A percentile compares a stretch with the other conserved stretches of the same genome.
phyloP scores from a whole-genome alignment of 2,888 invertebrate genomes.

The Rhogogaster chlorosoma region DNA sequence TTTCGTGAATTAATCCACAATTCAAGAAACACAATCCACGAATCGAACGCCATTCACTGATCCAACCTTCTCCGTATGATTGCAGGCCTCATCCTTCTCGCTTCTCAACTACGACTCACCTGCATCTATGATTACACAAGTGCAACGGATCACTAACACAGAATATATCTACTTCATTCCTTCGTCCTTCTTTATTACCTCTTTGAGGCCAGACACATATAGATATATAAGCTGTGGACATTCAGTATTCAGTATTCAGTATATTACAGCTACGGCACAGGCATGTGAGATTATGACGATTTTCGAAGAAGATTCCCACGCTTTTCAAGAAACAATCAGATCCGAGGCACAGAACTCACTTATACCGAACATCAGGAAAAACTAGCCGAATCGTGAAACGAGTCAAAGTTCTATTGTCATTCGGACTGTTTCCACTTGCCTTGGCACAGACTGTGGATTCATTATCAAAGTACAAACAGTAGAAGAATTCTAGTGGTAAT shows the following conservation, averaged over 20 bases:
- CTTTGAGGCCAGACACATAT: neutral
- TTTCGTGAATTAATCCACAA: neutral
- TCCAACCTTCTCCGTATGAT: neutral
- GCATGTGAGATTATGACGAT: neutral
- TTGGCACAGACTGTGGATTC: neutral
- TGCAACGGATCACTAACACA: neutral
- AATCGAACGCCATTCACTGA: neutral
- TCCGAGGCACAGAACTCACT: neutral
- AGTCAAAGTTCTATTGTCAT: slow-evolving; percentile 15
- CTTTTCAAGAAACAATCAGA: neutral
- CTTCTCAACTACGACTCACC: neutral
- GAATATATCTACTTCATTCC: neutral
- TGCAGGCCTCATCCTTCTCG: neutral
- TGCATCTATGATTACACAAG: slow-evolving; percentile 1
- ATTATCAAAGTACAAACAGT: slow-evolving; percentile 15
- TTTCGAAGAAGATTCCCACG: neutral
- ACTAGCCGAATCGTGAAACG: neutral
- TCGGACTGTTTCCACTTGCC: neutral
- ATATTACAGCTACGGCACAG: neutral
- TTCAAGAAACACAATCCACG: neutral
- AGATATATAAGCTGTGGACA: neutral
- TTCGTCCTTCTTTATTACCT: neutral
- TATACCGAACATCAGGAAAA: neutral
- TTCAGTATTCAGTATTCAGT: neutral
- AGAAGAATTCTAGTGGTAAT: neutral